These are phyloP conservation scores for Drosophila santomea DNA, from an alignment of 1,140 invertebrate genomes.

Conservation along the genomic window DNA sequence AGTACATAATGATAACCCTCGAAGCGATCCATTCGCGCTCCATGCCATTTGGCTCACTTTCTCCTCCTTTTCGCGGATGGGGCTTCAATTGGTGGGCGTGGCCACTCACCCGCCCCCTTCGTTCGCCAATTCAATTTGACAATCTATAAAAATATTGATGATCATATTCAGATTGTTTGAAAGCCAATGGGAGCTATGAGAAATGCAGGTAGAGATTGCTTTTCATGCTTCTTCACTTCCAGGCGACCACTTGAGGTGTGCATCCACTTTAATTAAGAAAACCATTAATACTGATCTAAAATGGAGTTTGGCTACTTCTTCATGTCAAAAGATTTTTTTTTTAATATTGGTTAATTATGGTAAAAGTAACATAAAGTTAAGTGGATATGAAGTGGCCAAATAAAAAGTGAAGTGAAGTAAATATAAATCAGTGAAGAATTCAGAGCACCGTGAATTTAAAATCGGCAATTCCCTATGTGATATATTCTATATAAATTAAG, in stretches of 20 bases:
- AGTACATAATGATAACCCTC: conserved; percentile 64
- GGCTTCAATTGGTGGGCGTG: conserved; percentile 11
- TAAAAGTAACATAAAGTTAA: no score
- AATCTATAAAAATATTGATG: conserved; percentile 41
- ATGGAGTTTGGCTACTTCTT: neutral
- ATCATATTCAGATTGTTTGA: conserved; percentile 28
- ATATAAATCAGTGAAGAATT: no score
- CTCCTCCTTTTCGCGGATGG: conserved; percentile 20
- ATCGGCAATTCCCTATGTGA: no score
- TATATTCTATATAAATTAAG: no score
- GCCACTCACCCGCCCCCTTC: conserved; percentile 5
- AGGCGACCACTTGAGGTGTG: neutral
- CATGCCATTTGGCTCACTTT: conserved; percentile 49
- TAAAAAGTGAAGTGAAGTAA: no score
- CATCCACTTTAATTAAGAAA: conserved; percentile 6
- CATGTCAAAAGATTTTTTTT: neutral
- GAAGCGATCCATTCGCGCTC: conserved; percentile 13
- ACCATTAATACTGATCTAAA: conserved; percentile 19
- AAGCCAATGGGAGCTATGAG: conserved; percentile 21
- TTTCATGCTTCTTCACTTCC: neutral
- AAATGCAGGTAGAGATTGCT: conserved; percentile 1
- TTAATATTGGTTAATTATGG: neutral
- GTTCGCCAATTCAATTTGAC: conserved; percentile 21
- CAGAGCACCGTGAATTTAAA: no score
- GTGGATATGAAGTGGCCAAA: no score